phyloP scores from a whole-genome alignment of 1,140 invertebrate genomes.

The Ceratitis capitata region DNA sequence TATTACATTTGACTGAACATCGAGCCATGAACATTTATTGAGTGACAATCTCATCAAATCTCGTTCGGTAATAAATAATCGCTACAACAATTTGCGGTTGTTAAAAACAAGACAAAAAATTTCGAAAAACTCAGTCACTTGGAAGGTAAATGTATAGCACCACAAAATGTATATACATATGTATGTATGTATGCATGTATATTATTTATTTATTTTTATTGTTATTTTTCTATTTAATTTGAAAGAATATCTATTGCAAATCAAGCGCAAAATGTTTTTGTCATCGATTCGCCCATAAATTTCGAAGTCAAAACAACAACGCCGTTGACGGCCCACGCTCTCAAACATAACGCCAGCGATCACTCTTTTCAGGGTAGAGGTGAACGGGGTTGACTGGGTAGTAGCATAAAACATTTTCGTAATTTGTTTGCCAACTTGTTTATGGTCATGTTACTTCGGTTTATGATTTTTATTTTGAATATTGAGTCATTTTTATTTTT shows the following conservation, averaged over 20 bases:
- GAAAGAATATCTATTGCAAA: neutral
- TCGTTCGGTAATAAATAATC: constrained; percentile 16
- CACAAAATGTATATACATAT: neutral
- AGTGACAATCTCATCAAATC: constrained; percentile 36
- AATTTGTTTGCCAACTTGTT: constrained; percentile 33
- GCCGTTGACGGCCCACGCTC: neutral
- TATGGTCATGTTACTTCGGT: neutral
- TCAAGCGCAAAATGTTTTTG: constrained; percentile 2
- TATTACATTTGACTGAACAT: neutral
- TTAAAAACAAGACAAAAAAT: constrained; percentile 11
- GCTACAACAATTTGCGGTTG: constrained; percentile 20
- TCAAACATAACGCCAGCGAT: neutral
- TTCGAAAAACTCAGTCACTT: neutral
- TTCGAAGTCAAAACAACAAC: neutral
- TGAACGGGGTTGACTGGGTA: neutral
- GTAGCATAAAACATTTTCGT: constrained; percentile 32
- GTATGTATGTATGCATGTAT: neutral
- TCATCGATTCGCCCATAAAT: constrained; percentile 13
- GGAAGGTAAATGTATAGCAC: neutral
- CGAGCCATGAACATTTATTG: neutral
- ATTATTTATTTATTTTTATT: neutral
- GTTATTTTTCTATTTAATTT: neutral
- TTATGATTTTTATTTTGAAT: neutral
- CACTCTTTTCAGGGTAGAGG: neutral
- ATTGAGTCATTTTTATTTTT: neutral